Evolutionary conservation across 2,888 invertebrate species (phyloP).

Genomic region (Mythimna lalbum): DNA sequence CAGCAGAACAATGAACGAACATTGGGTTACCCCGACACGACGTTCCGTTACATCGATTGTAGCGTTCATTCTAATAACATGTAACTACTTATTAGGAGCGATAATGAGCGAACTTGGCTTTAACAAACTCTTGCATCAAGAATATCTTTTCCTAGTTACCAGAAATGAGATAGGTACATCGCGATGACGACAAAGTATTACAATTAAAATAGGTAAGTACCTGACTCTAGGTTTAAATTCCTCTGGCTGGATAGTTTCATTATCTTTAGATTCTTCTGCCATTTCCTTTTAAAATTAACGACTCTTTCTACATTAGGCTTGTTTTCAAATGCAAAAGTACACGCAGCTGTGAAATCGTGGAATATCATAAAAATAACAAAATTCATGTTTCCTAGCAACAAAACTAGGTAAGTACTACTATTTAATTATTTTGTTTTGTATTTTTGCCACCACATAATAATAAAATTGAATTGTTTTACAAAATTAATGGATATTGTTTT

Average conservation of each 20-base stretch:
- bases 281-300: conserved; percentile 12
- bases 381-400: conserved; percentile 48
- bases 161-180: not conserved
- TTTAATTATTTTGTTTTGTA: no score
- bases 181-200: no score
- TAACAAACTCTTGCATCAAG: not conserved
- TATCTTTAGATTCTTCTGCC: not conserved
- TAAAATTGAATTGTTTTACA: not conserved
- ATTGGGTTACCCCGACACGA: conserved; percentile 31
- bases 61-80: conserved; percentile 8
- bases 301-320: not conserved
- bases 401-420: no score
- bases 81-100: no score
- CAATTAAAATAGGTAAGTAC: not conserved
- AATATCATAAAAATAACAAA: conserved; percentile 2
- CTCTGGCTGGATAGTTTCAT: not conserved
- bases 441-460: not conserved
- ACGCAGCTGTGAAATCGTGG: not conserved
- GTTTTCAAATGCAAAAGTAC: not conserved
- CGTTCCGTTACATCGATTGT: conserved; percentile 42
- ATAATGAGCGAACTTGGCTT: not conserved
- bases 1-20: not conserved
- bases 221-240: conserved; percentile 25
- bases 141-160: not conserved
- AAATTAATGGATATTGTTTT: not conserved